A percentile compares a stretch with the other conserved stretches of the same genome.
These are phyloP conservation scores for Dipus sagitta DNA, from an alignment of 2,797 vertebrate genomes.

Conservation along the genomic window DNA sequence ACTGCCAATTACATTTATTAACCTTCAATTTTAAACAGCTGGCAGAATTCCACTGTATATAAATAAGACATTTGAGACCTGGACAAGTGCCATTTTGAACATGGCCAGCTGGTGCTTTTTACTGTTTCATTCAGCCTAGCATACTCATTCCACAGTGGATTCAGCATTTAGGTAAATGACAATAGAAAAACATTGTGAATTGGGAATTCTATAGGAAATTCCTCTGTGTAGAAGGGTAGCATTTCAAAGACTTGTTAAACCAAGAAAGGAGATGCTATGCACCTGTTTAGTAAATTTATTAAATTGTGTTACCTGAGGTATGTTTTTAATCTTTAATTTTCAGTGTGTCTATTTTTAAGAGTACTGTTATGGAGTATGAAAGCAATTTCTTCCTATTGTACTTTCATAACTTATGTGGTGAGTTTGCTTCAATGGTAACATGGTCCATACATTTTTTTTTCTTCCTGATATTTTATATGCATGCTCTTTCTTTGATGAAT, in stretches of 20 bases:
- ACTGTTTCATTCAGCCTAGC: constrained; percentile 85
- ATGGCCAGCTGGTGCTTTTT: constrained; percentile 89
- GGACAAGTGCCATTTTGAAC: constrained; percentile 88
- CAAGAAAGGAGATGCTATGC: constrained; percentile 73
- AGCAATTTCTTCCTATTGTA: background rate
- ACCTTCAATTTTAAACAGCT: constrained; percentile 92
- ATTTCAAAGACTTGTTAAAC: constrained; percentile 74
- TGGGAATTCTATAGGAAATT: constrained; percentile 83
- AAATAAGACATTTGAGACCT: constrained; percentile 91
- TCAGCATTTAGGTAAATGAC: constrained; percentile 84
- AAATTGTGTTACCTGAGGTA: constrained; percentile 13
- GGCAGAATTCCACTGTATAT: constrained; percentile 90
- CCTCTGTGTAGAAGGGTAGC: constrained; percentile 75
- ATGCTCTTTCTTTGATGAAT: constrained; percentile 4
- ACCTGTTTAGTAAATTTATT: constrained; percentile 78
- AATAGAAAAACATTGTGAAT: constrained; percentile 75
- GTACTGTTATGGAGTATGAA: background rate
- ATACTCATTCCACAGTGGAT: constrained; percentile 82
- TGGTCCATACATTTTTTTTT: constrained; percentile 12
- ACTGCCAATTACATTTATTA: constrained; percentile 91
- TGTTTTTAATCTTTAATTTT: constrained; percentile 51
- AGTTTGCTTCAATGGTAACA: background rate
- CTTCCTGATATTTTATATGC: background rate
- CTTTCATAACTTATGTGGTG: background rate
- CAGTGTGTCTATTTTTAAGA: background rate